phyloP scores from a whole-genome alignment of 2,888 invertebrate species.

The Erynnis tages region DNA sequence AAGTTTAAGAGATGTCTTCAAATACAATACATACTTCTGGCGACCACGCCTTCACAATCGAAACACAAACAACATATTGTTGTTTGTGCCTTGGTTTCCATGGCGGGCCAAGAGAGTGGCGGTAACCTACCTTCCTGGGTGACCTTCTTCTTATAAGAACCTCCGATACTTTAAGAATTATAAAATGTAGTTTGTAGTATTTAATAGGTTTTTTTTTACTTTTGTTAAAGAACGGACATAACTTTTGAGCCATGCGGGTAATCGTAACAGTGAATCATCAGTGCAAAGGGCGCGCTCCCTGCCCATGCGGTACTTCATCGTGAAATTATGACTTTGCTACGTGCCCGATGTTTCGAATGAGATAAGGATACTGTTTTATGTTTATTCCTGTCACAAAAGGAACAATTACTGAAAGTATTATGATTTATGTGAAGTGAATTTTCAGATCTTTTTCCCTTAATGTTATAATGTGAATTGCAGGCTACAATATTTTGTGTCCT shows the following conservation, averaged over 20 bases:
- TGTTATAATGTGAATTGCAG: not conserved
- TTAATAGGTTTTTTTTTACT: too few relatives aligned
- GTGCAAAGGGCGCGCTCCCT: constrained; percentile 59
- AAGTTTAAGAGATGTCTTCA: too few relatives aligned
- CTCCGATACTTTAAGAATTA: too few relatives aligned
- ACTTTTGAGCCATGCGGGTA: constrained; percentile 44
- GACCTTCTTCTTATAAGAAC: too few relatives aligned
- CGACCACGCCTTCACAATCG: too few relatives aligned
- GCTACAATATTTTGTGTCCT: too few relatives aligned
- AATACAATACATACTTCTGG: too few relatives aligned
- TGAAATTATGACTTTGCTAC: constrained; percentile 73
- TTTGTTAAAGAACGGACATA: constrained; percentile 17
- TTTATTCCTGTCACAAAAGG: constrained; percentile 59
- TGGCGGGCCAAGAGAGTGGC: too few relatives aligned
- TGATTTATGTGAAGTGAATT: constrained; percentile 23
- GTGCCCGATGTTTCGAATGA: constrained; percentile 72
- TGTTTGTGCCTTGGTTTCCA: too few relatives aligned
- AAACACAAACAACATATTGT: too few relatives aligned
- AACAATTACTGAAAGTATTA: constrained; percentile 53
- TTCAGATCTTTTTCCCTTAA: constrained; percentile 17
- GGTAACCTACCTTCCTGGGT: too few relatives aligned
- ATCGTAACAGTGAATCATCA: constrained; percentile 69
- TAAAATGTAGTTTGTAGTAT: too few relatives aligned
- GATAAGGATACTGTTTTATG: constrained; percentile 70
- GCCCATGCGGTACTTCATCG: constrained; percentile 69